Evolutionary conservation across 1,140 invertebrate species (phyloP).

Genomic region (Leptopilina boulardi): DNA sequence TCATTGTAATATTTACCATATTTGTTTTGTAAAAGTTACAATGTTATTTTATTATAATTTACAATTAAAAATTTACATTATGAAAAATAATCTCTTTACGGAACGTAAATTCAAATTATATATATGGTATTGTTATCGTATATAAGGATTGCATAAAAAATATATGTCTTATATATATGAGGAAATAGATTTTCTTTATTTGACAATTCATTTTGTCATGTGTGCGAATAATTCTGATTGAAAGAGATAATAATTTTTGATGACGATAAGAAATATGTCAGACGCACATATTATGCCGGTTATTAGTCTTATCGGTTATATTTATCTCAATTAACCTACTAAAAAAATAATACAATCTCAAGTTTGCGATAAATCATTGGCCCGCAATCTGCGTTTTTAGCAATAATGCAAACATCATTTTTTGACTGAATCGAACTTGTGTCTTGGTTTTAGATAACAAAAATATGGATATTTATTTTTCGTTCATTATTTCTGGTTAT

Average conservation of each 20-base stretch:
- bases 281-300: not conserved
- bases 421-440: not conserved
- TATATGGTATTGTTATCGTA: too few relatives aligned
- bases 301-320: constrained; percentile 7
- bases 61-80: too few relatives aligned
- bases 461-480: too few relatives aligned
- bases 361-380: not conserved
- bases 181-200: too few relatives aligned
- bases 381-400: constrained; percentile 2
- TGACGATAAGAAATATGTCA: constrained; percentile 1
- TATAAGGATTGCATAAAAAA: too few relatives aligned
- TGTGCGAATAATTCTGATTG: not conserved
- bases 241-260: constrained; percentile 11
- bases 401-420: constrained; percentile 14
- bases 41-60: too few relatives aligned
- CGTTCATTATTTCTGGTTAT: too few relatives aligned
- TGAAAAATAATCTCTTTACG: too few relatives aligned
- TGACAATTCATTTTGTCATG: not conserved
- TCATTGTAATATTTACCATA: too few relatives aligned
- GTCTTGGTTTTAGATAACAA: not conserved
- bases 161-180: too few relatives aligned
- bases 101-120: too few relatives aligned
- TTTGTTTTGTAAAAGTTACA: too few relatives aligned
- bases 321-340: constrained; percentile 34
- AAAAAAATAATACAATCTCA: not conserved